A percentile compares a stretch with the other conserved stretches of the same genome.
These are phyloP conservation scores for Apistogramma diplotaenia DNA, from an alignment of 2,113 vertebrate genomes.

Conservation along the genomic window DNA sequence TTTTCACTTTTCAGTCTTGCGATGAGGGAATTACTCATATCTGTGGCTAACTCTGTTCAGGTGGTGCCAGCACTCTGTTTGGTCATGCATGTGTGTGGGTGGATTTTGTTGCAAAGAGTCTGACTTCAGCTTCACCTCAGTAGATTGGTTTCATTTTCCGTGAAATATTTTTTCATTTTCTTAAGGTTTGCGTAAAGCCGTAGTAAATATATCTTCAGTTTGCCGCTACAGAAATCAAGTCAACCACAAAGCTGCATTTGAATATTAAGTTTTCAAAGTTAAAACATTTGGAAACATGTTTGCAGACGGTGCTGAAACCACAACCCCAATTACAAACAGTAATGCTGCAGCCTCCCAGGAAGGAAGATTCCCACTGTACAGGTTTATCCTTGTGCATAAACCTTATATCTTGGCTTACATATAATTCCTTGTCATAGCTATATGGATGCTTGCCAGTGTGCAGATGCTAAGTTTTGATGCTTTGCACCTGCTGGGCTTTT, in stretches of 20 bases:
- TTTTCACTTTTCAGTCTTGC: conserved; percentile 9
- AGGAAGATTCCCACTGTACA: background rate
- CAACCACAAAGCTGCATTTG: background rate
- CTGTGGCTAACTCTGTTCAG: background rate
- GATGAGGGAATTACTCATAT: background rate
- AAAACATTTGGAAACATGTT: background rate
- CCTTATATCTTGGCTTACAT: background rate
- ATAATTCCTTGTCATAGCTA: rapidly evolving
- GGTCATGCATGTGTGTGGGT: conserved; percentile 29
- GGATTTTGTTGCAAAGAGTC: conserved; percentile 1
- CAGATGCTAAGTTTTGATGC: background rate
- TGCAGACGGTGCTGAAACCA: background rate
- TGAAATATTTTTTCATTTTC: background rate
- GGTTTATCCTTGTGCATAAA: background rate
- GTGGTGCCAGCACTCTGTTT: conserved; percentile 9
- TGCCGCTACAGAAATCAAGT: background rate
- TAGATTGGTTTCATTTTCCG: background rate
- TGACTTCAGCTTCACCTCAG: background rate
- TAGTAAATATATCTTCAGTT: background rate
- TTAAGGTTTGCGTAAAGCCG: background rate
- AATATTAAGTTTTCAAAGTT: background rate
- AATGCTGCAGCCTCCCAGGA: background rate
- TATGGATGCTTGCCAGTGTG: background rate
- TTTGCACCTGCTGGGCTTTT: background rate
- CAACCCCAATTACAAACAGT: background rate